Percentiles rank a stretch among this genome's conserved stretches.
Evolutionary conservation across 2,888 invertebrate genomes (phyloP).

Genomic region (Biston stratarius): DNA sequence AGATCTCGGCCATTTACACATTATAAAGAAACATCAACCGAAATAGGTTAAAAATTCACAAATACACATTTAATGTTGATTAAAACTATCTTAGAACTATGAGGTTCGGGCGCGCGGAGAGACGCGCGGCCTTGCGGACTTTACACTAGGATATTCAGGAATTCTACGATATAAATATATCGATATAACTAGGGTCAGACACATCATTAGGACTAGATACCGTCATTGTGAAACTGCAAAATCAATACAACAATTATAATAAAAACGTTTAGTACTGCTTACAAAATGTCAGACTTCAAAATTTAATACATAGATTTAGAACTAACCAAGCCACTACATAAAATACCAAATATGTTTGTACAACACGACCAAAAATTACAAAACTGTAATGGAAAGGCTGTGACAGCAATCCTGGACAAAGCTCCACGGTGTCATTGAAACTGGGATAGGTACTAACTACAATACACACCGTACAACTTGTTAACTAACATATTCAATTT

Average conservation of each 20-base stretch:
- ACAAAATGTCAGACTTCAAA: not conserved
- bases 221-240: not conserved
- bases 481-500: no score
- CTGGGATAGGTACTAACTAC: not conserved
- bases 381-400: no score
- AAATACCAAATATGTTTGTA: no score
- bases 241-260: no score
- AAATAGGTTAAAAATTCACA: conserved; percentile 84
- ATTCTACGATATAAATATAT: conserved; percentile 44
- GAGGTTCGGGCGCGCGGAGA: conserved; percentile 66
- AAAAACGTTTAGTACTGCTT: not conserved
- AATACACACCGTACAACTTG: not conserved
- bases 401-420: no score
- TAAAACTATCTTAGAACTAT: conserved; percentile 76
- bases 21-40: conserved; percentile 83
- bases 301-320: no score
- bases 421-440: no score
- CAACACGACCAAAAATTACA: no score
- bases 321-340: no score
- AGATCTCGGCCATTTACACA: conserved; percentile 84
- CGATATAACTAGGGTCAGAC: conserved; percentile 27
- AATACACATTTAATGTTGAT: conserved; percentile 86
- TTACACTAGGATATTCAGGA: conserved; percentile 44
- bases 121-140: conserved; percentile 45
- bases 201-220: not conserved